A percentile compares a stretch with the other conserved stretches of the same genome.
Evolutionary conservation across 2,888 invertebrate genomes (phyloP).

Genomic region (Agriopis leucophaearia): DNA sequence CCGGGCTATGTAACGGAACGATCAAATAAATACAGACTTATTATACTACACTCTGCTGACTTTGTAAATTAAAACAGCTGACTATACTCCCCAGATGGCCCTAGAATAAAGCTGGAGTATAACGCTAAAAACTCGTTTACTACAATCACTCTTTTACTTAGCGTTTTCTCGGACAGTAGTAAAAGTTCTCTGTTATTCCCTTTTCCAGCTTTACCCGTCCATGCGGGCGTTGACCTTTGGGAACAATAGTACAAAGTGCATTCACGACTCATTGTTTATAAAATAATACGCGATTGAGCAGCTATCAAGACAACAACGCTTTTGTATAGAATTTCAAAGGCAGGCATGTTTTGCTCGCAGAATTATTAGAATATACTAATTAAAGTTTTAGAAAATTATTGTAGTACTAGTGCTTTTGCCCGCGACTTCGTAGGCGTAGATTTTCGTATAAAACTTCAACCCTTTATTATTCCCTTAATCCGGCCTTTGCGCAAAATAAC

Average conservation of each 20-base stretch:
- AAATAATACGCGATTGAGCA: slow-evolving; percentile 10
- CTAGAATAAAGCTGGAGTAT: slow-evolving; percentile 37
- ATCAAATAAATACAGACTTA: not conserved
- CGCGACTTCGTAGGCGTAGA: too few relatives aligned
- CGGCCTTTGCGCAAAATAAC: too few relatives aligned
- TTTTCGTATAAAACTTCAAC: too few relatives aligned
- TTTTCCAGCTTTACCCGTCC: slow-evolving; percentile 18
- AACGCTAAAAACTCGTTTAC: slow-evolving; percentile 45
- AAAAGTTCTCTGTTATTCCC: slow-evolving; percentile 34
- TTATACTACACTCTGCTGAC: slow-evolving; percentile 1
- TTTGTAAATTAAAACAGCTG: slow-evolving; percentile 36
- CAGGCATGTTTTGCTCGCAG: not conserved
- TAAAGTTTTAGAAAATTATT: not conserved
- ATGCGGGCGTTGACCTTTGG: slow-evolving; percentile 21
- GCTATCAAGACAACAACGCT: slow-evolving; percentile 7
- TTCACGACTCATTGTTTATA: slow-evolving; percentile 18
- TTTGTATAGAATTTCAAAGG: slow-evolving; percentile 11
- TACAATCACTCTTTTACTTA: slow-evolving; percentile 48
- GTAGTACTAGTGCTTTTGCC: too few relatives aligned
- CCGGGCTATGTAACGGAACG: too few relatives aligned
- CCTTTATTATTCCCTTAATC: too few relatives aligned
- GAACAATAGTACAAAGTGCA: slow-evolving; percentile 31
- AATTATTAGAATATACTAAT: not conserved
- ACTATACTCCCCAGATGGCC: slow-evolving; percentile 28
- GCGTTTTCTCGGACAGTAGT: slow-evolving; percentile 39